Percentiles rank a stretch among this genome's conserved stretches.
These are phyloP conservation scores for Cryptosula pallasiana DNA, from an alignment of 2,888 invertebrate species.

Conservation along the genomic window DNA sequence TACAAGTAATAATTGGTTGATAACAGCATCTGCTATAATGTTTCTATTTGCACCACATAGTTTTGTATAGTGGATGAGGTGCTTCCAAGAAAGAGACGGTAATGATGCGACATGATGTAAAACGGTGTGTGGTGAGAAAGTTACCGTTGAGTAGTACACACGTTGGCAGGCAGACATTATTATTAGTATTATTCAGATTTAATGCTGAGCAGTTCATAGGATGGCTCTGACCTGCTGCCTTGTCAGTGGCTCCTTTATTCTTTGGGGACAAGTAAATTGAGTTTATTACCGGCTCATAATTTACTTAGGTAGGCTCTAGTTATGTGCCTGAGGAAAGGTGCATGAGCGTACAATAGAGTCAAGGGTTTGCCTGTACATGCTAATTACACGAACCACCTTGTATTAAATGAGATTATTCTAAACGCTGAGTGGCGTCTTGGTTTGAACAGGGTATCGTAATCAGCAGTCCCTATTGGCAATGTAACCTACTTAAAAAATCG, in stretches of 20 bases:
- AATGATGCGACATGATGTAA: no score
- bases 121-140: no score
- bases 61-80: no score
- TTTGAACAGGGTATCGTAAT: constrained; percentile 21
- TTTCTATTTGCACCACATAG: no score
- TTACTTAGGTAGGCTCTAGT: constrained; percentile 23
- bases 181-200: background rate
- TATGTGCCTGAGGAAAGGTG: constrained; percentile 22
- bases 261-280: constrained; percentile 23
- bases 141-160: no score
- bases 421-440: constrained; percentile 24
- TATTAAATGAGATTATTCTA: constrained; percentile 24
- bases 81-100: no score
- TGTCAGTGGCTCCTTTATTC: constrained; percentile 18
- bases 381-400: constrained; percentile 20
- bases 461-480: constrained; percentile 23
- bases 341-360: constrained; percentile 11
- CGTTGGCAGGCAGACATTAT: no score
- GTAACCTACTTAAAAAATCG: constrained; percentile 24
- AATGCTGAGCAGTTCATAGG: background rate
- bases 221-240: background rate
- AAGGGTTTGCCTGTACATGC: constrained; percentile 18
- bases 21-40: no score
- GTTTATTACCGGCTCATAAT: constrained; percentile 21
- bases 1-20: no score